These are phyloP conservation scores for Sesia apiformis DNA, from an alignment of 2,888 invertebrate genomes.

Conservation along the genomic window DNA sequence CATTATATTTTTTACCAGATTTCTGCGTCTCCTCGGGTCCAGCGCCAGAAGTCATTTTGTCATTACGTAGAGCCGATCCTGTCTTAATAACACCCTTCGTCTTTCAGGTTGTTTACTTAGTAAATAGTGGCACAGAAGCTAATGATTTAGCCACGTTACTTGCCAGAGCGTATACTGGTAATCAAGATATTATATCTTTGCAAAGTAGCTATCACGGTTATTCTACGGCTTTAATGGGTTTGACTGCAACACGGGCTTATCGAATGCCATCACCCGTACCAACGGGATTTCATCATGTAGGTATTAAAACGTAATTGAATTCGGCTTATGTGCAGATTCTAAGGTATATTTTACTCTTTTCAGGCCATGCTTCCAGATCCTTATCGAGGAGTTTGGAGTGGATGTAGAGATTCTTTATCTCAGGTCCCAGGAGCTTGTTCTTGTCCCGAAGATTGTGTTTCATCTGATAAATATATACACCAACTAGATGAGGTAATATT, in stretches of 20 bases:
- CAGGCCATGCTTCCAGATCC: conserved; percentile 95
- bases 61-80: too few relatives aligned
- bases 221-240: conserved; percentile 87
- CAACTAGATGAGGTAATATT: conserved; percentile 78
- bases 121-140: conserved; percentile 98
- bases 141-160: conserved; percentile 94
- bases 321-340: not conserved
- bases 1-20: too few relatives aligned
- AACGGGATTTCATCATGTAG: conserved; percentile 86
- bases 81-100: not conserved
- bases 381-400: conserved; percentile 93
- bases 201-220: conserved; percentile 95
- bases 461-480: conserved; percentile 86
- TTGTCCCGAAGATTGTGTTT: conserved; percentile 80
- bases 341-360: not conserved
- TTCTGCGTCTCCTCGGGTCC: too few relatives aligned
- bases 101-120: conserved; percentile 88
- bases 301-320: not conserved
- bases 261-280: conserved; percentile 82
- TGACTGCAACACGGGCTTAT: conserved; percentile 87
- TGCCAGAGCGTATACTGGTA: conserved; percentile 89
- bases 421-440: conserved; percentile 81
- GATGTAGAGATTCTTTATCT: conserved; percentile 92
- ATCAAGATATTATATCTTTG: conserved; percentile 88
- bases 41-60: too few relatives aligned